Percentiles rank a stretch among this genome's conserved stretches.
These are phyloP conservation scores for Cheilosia urbana DNA, from an alignment of 2,888 invertebrate genomes.

Conservation along the genomic window DNA sequence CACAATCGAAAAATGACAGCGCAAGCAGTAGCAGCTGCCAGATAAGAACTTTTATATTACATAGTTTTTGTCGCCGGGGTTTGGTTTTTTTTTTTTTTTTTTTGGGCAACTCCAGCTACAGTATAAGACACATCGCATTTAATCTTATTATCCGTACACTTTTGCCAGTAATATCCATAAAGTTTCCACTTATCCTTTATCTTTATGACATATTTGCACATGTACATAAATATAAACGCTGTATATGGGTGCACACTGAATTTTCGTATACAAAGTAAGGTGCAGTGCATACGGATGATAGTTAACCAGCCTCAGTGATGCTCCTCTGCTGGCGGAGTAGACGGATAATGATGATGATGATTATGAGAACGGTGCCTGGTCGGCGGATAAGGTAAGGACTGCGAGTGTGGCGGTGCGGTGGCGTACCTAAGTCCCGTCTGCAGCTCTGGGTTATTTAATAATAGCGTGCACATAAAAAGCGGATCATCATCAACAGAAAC, in stretches of 20 bases:
- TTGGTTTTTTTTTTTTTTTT: constrained; percentile 18
- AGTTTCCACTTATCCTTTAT: constrained; percentile 74
- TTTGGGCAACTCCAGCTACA: background rate
- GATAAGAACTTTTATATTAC: constrained; percentile 70
- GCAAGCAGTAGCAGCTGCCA: constrained; percentile 51
- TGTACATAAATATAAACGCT: constrained; percentile 38
- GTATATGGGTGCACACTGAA: background rate
- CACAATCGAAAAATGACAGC: constrained; percentile 30
- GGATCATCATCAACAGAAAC: constrained; percentile 61
- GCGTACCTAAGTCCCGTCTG: constrained; percentile 14
- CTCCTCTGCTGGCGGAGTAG: constrained; percentile 1
- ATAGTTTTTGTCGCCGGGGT: constrained; percentile 41
- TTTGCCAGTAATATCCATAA: constrained; percentile 73
- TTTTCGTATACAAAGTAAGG: background rate
- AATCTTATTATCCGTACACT: constrained; percentile 75
- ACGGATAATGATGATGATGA: constrained; percentile 69
- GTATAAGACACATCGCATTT: constrained; percentile 64
- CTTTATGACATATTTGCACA: constrained; percentile 68
- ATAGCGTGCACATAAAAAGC: constrained; percentile 34
- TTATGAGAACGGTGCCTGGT: constrained; percentile 46
- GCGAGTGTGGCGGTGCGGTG: background rate
- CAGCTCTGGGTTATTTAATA: constrained; percentile 48
- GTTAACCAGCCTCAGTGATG: constrained; percentile 41
- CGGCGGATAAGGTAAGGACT: constrained; percentile 22
- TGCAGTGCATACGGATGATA: constrained; percentile 22